These are phyloP conservation scores for Serrognathus titanus DNA, from an alignment of 2,888 invertebrate genomes.

Conservation along the genomic window DNA sequence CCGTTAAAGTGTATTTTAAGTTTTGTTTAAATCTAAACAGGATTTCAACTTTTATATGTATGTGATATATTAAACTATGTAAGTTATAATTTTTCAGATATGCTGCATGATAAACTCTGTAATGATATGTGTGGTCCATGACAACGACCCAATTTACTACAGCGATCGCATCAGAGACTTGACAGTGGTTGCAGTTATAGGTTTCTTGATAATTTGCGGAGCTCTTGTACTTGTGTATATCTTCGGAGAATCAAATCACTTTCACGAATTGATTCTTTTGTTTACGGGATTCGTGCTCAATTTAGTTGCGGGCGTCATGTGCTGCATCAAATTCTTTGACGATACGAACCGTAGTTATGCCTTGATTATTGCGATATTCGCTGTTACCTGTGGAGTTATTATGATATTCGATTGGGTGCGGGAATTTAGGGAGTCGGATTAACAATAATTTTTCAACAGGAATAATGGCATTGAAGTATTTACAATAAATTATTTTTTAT, in stretches of 20 bases:
- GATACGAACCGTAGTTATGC: background rate
- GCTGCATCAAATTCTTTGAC: background rate
- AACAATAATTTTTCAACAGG: background rate
- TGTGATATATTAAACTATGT: background rate
- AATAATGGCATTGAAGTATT: too few species aligned
- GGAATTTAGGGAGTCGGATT: background rate
- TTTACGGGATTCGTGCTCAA: conserved; percentile 16
- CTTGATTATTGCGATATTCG: background rate
- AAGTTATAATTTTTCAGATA: background rate
- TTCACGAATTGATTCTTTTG: conserved; percentile 18
- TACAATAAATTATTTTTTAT: too few species aligned
- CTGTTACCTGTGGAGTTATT: conserved; percentile 5
- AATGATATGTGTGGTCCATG: background rate
- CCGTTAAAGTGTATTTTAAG: too few species aligned
- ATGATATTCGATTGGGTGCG: conserved; percentile 12
- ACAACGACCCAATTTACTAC: background rate
- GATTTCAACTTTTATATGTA: too few species aligned
- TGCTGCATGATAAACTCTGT: background rate
- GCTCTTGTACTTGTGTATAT: conserved; percentile 18
- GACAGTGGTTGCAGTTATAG: conserved; percentile 8
- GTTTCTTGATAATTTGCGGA: conserved; percentile 16
- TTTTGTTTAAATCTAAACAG: background rate
- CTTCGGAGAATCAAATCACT: conserved; percentile 15
- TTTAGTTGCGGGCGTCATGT: conserved; percentile 11
- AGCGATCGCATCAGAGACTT: background rate